These are phyloP conservation scores for Helicolenus hilgendorfi DNA, from an alignment of 2,797 vertebrate genomes.

Conservation along the genomic window DNA sequence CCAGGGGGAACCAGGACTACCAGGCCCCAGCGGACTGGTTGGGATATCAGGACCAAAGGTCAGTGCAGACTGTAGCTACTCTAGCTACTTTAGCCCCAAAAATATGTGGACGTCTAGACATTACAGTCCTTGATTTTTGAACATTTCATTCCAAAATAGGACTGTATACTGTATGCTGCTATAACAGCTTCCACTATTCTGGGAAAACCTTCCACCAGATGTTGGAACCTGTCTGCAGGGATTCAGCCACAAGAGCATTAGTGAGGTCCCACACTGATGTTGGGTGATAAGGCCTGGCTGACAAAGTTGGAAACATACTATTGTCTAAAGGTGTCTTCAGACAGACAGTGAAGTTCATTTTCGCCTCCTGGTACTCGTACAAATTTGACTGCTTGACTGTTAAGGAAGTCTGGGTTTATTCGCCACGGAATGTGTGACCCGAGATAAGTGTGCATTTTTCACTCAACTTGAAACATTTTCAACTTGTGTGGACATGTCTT, in stretches of 20 bases:
- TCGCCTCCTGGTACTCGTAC: too few relatives aligned
- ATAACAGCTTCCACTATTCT: not conserved
- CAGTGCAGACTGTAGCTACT: constrained; percentile 33
- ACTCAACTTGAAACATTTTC: too few relatives aligned
- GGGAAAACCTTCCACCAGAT: not conserved
- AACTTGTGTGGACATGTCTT: not conserved
- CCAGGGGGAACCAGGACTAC: constrained; percentile 85
- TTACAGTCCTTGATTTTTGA: not conserved
- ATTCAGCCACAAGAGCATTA: not conserved
- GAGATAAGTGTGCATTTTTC: too few relatives aligned
- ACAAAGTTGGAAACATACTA: too few relatives aligned
- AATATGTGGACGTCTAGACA: not conserved
- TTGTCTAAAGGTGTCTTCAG: not conserved
- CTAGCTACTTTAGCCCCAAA: too few relatives aligned
- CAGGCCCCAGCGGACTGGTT: constrained; percentile 71
- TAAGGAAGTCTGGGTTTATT: not conserved
- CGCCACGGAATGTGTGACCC: not conserved
- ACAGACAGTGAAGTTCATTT: not conserved
- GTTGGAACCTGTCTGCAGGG: not conserved
- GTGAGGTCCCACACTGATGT: not conserved
- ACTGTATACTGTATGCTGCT: not conserved
- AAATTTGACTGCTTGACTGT: not conserved
- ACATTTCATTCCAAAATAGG: not conserved
- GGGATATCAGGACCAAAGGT: constrained; percentile 87
- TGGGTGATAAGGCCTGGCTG: too few relatives aligned